Evolutionary conservation across 2,113 vertebrate species (phyloP).

Genomic region (Heterocephalus glaber): DNA sequence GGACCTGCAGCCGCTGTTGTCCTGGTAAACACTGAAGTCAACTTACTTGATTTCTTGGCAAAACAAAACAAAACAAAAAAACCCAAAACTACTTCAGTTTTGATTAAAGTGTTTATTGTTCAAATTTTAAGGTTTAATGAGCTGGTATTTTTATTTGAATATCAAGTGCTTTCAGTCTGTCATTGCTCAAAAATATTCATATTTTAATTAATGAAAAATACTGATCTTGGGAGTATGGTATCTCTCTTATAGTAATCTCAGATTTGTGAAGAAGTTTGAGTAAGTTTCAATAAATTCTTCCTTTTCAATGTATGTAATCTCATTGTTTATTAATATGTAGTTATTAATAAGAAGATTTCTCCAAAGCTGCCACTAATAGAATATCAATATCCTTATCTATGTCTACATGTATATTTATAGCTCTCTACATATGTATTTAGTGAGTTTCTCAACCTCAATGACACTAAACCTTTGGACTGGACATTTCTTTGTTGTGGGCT

Average conservation of each 20-base stretch:
- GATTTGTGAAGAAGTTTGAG: slow-evolving; percentile 39
- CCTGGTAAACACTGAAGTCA: slow-evolving; percentile 89
- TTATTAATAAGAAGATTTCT: background rate
- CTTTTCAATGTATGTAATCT: background rate
- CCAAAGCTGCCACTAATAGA: background rate
- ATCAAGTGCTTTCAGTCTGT: background rate
- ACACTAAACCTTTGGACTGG: background rate
- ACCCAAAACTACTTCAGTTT: background rate
- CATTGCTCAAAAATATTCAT: slow-evolving; percentile 28
- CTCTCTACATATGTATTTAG: background rate
- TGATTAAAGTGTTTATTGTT: background rate
- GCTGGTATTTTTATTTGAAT: background rate
- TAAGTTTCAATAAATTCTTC: background rate
- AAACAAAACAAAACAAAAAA: background rate
- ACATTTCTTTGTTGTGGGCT: background rate
- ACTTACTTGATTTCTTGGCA: slow-evolving; percentile 45
- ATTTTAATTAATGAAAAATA: background rate
- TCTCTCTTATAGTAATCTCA: slow-evolving; percentile 54
- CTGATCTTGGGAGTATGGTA: background rate
- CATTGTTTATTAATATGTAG: background rate
- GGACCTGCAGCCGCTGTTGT: slow-evolving; percentile 99
- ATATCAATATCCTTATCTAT: background rate
- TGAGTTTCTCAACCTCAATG: background rate
- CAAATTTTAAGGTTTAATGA: slow-evolving; percentile 25
- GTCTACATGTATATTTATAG: background rate